Percentiles rank a stretch among this genome's conserved stretches.
These are phyloP conservation scores for Merops nubicus DNA, from an alignment of 2,113 vertebrate species.

Conservation along the genomic window DNA sequence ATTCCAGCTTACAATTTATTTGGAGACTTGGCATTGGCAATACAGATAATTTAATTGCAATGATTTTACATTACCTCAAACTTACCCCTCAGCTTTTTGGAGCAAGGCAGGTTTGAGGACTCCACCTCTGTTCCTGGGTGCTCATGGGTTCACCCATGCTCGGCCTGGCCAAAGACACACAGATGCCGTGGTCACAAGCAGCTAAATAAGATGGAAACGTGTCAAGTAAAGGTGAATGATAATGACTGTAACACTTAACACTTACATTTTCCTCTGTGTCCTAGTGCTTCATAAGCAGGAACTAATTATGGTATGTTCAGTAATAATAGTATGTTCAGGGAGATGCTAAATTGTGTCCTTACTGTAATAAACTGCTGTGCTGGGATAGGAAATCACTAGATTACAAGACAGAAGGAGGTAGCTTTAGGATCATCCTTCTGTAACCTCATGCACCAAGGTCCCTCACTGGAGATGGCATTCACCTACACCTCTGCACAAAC, in stretches of 20 bases:
- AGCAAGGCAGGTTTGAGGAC: neutral
- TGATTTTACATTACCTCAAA: neutral
- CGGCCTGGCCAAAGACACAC: accelerated
- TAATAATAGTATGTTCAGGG: neutral
- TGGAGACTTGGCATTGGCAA: neutral
- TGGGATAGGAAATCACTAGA: neutral
- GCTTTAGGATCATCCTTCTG: neutral
- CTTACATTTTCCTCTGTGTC: neutral
- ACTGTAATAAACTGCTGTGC: neutral
- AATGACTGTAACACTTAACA: neutral
- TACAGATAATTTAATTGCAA: neutral
- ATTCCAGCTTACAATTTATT: neutral
- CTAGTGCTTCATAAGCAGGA: neutral
- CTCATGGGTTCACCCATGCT: neutral
- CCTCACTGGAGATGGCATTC: neutral
- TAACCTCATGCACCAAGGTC: neutral
- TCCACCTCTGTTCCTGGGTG: neutral
- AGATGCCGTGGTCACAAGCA: neutral
- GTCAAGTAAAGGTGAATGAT: neutral
- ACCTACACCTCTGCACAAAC: neutral
- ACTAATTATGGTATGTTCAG: neutral
- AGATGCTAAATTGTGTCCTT: neutral
- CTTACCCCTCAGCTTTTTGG: neutral
- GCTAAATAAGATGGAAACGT: neutral
- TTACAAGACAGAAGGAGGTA: neutral